Evolutionary conservation across 2,888 invertebrate species (phyloP).

Genomic region (Teinopalpus imperialis): DNA sequence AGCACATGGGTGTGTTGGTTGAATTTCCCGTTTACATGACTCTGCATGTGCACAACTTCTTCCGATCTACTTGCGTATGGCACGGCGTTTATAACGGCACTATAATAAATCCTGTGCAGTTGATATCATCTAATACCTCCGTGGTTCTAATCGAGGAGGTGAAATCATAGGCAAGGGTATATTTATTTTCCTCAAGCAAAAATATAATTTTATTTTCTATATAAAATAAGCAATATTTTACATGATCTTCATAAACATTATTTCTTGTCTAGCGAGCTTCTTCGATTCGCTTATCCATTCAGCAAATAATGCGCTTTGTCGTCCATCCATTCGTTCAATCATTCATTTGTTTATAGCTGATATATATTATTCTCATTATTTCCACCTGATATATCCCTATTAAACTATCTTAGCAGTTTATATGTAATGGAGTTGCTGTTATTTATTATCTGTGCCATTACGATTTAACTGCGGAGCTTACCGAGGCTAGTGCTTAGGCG

Average conservation of each 20-base stretch:
- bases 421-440: conserved; percentile 1
- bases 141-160: no score
- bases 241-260: not conserved
- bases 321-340: not conserved
- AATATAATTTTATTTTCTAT: no score
- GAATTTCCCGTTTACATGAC: no score
- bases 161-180: no score
- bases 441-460: conserved; percentile 17
- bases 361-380: not conserved
- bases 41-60: no score
- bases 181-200: no score
- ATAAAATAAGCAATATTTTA: not conserved
- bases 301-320: conserved; percentile 1
- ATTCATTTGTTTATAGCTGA: conserved; percentile 6
- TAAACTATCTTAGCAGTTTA: conserved; percentile 2
- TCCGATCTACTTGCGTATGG: no score
- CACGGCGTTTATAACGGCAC: no score
- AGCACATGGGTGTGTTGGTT: no score
- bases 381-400: not conserved
- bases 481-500: conserved; percentile 10
- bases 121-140: no score
- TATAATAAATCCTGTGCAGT: no score
- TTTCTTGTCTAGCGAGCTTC: not conserved
- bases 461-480: conserved; percentile 6
- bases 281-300: not conserved